phyloP scores from a whole-genome alignment of 35 echinoderm and acorn worm species.

The Amphiura filiformis region DNA sequence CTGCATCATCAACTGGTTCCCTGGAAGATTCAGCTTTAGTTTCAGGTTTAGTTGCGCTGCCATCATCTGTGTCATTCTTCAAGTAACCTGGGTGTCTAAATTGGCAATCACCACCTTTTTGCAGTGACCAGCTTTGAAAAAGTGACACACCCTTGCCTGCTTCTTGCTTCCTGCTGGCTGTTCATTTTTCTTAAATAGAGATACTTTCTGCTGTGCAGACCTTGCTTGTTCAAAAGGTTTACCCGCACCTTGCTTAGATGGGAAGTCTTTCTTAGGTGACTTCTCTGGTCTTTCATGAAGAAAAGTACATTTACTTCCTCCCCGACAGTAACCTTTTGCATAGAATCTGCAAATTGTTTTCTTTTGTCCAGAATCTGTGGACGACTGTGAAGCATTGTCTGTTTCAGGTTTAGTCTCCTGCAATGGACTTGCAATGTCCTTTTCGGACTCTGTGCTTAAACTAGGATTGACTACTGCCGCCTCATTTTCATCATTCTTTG shows the following conservation, averaged over 20 bases:
- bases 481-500: background rate
- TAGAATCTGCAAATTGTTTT: background rate
- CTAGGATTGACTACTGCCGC: background rate
- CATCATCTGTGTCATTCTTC: background rate
- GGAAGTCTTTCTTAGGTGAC: background rate
- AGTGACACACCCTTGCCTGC: constrained; percentile 54
- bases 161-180: constrained; percentile 1
- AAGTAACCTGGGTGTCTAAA: constrained; percentile 53
- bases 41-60: constrained; percentile 11
- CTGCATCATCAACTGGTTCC: background rate
- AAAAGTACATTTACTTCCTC: constrained; percentile 9
- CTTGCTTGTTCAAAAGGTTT: too few species aligned
- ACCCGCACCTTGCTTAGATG: background rate
- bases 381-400: too few species aligned
- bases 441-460: too few species aligned
- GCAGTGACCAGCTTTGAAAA: constrained; percentile 68
- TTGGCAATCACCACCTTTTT: constrained; percentile 46
- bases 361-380: too few species aligned
- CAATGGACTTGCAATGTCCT: too few species aligned
- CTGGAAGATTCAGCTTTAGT: background rate
- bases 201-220: background rate
- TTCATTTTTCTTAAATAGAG: background rate
- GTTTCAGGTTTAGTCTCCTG: too few species aligned
- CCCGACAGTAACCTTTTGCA: background rate
- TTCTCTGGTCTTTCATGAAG: constrained; percentile 19